Percentiles rank a stretch among this genome's conserved stretches.
Evolutionary conservation across 2,797 vertebrate species (phyloP).

Genomic region (Micromesistius poutassou): DNA sequence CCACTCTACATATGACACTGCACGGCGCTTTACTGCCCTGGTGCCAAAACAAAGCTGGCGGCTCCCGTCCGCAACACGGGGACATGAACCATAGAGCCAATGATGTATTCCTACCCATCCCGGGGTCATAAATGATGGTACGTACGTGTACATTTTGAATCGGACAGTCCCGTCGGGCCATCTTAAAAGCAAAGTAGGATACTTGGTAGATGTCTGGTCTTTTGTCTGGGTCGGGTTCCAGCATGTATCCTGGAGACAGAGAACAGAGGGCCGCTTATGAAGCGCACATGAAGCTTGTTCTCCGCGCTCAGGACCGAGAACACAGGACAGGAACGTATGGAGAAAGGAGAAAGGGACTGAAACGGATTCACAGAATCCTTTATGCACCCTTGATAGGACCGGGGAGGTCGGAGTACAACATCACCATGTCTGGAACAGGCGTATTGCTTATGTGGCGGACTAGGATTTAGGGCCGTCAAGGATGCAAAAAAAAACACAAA

Average conservation of each 20-base stretch:
- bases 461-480: background rate
- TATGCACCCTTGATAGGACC: background rate
- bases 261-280: background rate
- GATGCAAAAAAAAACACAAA: background rate
- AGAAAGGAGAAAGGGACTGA: background rate
- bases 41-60: background rate
- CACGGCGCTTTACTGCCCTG: background rate
- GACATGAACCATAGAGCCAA: background rate
- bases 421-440: background rate
- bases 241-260: conserved; percentile 86
- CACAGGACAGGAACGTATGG: background rate
- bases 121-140: background rate
- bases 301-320: background rate
- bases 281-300: background rate
- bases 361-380: background rate
- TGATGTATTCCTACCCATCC: background rate
- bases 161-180: conserved; percentile 86
- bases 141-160: conserved; percentile 88
- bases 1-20: background rate
- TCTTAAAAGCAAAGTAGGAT: conserved; percentile 93
- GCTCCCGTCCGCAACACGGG: background rate
- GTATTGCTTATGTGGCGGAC: background rate
- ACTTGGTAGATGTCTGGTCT: conserved; percentile 97
- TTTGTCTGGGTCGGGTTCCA: conserved; percentile 93
- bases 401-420: background rate